Base-by-base conservation (phyloP, 2,113 vertebrate species). In the Microcebus griseorufus region DNA sequence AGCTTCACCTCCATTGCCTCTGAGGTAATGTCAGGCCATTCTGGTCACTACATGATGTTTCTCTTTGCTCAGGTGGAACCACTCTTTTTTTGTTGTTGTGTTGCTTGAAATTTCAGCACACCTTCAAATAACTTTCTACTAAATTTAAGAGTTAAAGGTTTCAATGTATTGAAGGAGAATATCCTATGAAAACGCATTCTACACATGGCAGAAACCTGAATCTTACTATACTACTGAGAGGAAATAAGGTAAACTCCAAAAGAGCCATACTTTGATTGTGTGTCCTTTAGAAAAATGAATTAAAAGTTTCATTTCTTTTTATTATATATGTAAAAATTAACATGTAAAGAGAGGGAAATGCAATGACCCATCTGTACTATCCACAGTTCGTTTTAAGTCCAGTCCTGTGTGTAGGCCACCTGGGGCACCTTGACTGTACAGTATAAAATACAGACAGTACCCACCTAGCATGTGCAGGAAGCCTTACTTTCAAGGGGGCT, bases 1-100 rank as follows among this genome's bases (percentile, higher is more conserved):
- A 98, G 95, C 96, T 99, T 99, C 95, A 99, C 99, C 1, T 99
- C 99, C 18, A 99, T 99, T 70, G 98, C 98, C 86, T 99, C 99
- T 0, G 99, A 99, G 99, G 99, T 99, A 94, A 98, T 45, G 9
- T 0, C 18, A 16, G 69, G 9, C 20, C 18, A 0, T 2, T 4
- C 14, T 4, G 6, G 4, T 17, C 65, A 0, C 42, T 4, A 1
- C 18, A 0, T 1, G 20, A 1, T 2, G 0, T 0, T 13, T 10
- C 42, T 37, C 9, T 86, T 12, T 13, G 75, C 17, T 29, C 34
- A 0, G 0, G 2, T 2, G 42, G 48, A 58, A 0, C 62, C 37
- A 0, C 27, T 5, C 12, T 51, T 69, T 13, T 17, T 29, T 62
- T 62, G 37, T 85, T 53, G 23, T 85, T 53, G 23, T 37, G 25